phyloP scores from a whole-genome alignment of 2,888 invertebrate genomes.

The Phengaris alcon region DNA sequence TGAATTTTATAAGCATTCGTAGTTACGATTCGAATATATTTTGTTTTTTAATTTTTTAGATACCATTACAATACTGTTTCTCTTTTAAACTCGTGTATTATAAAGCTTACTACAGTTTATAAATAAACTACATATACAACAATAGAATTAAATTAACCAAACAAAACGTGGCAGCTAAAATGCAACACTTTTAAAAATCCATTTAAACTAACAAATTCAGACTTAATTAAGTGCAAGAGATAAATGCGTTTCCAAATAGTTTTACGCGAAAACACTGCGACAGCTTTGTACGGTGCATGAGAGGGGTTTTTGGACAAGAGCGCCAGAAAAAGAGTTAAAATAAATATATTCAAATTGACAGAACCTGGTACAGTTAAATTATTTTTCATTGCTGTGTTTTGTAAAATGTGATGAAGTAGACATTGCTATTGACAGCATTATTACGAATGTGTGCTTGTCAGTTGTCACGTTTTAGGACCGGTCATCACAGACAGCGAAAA shows the following conservation, averaged over 20 bases:
- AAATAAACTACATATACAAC: neutral
- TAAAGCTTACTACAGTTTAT: neutral
- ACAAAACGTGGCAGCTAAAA: slow-evolving; percentile 4
- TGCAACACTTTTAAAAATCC: slow-evolving; percentile 14
- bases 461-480: too few species aligned
- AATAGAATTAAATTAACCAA: neutral
- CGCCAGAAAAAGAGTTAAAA: neutral
- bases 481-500: too few species aligned
- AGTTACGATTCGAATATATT: too few species aligned
- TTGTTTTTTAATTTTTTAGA: too few species aligned
- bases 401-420: too few species aligned
- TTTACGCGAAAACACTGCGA: slow-evolving; percentile 11
- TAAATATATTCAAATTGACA: neutral
- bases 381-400: too few species aligned
- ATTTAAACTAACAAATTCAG: slow-evolving; percentile 20
- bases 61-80: too few species aligned
- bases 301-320: neutral
- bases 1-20: too few species aligned
- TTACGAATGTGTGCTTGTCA: too few species aligned
- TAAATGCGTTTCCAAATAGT: slow-evolving; percentile 23
- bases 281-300: neutral
- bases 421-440: too few species aligned
- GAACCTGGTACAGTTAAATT: too few species aligned
- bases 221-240: slow-evolving; percentile 20
- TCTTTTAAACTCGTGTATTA: too few species aligned